These are phyloP conservation scores for Bedellia somnulentella DNA, from an alignment of 2,888 invertebrate species.

Conservation along the genomic window DNA sequence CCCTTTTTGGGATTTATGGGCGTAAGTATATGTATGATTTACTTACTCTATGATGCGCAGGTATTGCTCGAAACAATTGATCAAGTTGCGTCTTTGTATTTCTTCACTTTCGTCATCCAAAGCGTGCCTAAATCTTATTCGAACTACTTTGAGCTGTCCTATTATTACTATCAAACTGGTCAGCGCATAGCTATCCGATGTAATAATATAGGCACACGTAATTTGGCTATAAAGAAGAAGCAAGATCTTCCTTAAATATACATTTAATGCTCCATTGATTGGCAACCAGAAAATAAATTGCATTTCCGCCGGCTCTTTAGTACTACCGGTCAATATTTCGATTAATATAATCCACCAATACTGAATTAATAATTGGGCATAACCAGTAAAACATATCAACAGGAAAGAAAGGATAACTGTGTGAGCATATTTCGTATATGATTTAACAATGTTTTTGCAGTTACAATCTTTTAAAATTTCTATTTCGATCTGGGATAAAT, in stretches of 20 bases:
- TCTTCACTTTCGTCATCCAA: slow-evolving; percentile 12
- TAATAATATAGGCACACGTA: slow-evolving; percentile 24
- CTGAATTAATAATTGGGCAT: neutral
- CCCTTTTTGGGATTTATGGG: too few species aligned
- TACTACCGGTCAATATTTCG: neutral
- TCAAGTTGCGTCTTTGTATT: slow-evolving; percentile 22
- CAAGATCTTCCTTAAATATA: slow-evolving; percentile 26
- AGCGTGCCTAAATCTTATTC: slow-evolving; percentile 17
- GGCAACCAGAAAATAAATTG: slow-evolving; percentile 13
- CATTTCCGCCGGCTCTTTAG: neutral
- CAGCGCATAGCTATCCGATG: slow-evolving; percentile 30
- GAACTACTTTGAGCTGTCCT: slow-evolving; percentile 28
- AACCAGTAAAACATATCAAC: neutral
- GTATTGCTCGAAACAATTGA: slow-evolving; percentile 21
- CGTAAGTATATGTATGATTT: too few species aligned
- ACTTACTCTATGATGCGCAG: slow-evolving; percentile 1
- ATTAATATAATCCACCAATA: neutral
- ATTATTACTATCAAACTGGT: slow-evolving; percentile 34
- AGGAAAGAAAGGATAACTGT: slow-evolving; percentile 1
- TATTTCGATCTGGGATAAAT: slow-evolving; percentile 1
- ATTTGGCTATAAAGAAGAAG: slow-evolving; percentile 25
- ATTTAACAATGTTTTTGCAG: neutral
- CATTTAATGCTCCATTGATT: slow-evolving; percentile 21
- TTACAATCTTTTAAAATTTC: neutral
- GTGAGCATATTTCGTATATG: slow-evolving; percentile 3